A percentile compares a stretch with the other conserved stretches of the same genome.
These are phyloP conservation scores for Erythrolamprus reginae DNA, from an alignment of 2,113 vertebrate genomes.

Conservation along the genomic window DNA sequence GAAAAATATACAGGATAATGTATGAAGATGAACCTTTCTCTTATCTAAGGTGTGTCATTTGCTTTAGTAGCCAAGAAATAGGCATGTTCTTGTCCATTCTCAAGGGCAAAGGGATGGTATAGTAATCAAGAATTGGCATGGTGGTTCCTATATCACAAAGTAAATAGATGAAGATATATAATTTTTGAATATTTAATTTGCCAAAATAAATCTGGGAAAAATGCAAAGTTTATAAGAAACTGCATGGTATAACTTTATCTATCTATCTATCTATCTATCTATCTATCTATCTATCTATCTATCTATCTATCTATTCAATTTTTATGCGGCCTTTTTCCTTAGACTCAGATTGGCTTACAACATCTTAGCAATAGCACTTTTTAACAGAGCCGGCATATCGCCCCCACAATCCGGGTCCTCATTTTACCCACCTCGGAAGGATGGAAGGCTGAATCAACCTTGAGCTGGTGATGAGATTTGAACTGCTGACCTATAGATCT, in stretches of 20 bases:
- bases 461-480: too few relatives aligned
- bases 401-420: too few relatives aligned
- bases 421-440: too few relatives aligned
- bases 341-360: too few relatives aligned
- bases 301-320: too few relatives aligned
- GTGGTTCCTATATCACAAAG: neutral
- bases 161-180: neutral
- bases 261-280: too few relatives aligned
- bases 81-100: neutral
- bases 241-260: neutral
- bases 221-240: neutral
- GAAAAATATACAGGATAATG: neutral
- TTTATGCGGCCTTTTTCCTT: too few relatives aligned
- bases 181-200: neutral
- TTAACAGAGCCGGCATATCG: too few relatives aligned
- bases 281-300: too few relatives aligned
- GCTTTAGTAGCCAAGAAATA: neutral
- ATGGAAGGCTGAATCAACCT: too few relatives aligned
- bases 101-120: neutral
- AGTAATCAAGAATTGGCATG: neutral
- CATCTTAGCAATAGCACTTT: too few relatives aligned
- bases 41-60: neutral
- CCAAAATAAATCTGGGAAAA: neutral
- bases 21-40: neutral
- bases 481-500: too few relatives aligned